phyloP scores from a whole-genome alignment of 2,797 vertebrate genomes.

The Perodicticus potto region DNA sequence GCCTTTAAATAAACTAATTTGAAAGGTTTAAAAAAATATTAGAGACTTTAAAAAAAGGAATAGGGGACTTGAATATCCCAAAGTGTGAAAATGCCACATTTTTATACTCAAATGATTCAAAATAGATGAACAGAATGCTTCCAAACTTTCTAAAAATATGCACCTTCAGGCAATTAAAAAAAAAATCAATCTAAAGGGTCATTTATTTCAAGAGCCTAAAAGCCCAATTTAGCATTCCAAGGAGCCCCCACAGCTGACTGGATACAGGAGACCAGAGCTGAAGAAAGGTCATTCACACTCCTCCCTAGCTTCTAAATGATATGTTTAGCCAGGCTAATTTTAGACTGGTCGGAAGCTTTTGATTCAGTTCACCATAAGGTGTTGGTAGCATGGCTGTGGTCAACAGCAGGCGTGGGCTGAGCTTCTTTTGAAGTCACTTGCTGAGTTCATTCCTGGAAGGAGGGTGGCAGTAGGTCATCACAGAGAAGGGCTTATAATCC shows the following conservation, averaged over 20 bases:
- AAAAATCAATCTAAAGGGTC: constrained; percentile 81
- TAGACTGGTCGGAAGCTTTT: constrained; percentile 81
- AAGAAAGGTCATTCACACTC: constrained; percentile 77
- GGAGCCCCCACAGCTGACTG: constrained; percentile 69
- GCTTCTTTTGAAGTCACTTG: constrained; percentile 68
- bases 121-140: constrained; percentile 84
- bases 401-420: constrained; percentile 57
- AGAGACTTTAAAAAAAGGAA: constrained; percentile 68
- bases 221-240: constrained; percentile 61
- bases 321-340: constrained; percentile 80
- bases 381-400: constrained; percentile 76
- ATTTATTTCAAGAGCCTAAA: constrained; percentile 82
- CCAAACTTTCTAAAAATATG: constrained; percentile 84
- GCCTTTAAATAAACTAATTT: constrained; percentile 81
- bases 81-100: constrained; percentile 83
- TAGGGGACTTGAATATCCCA: constrained; percentile 76
- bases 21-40: constrained; percentile 81
- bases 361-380: constrained; percentile 80
- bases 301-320: constrained; percentile 72
- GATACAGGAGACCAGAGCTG: constrained; percentile 53
- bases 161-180: constrained; percentile 76
- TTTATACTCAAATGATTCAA: constrained; percentile 82
- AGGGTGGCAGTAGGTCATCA: constrained; percentile 32
- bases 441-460: constrained; percentile 76
- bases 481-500: not conserved